Evolutionary conservation across 2,113 vertebrate genomes (phyloP), one percentile per base, ranked within the genome.

Genomic region (Vulpes vulpes): DNA sequence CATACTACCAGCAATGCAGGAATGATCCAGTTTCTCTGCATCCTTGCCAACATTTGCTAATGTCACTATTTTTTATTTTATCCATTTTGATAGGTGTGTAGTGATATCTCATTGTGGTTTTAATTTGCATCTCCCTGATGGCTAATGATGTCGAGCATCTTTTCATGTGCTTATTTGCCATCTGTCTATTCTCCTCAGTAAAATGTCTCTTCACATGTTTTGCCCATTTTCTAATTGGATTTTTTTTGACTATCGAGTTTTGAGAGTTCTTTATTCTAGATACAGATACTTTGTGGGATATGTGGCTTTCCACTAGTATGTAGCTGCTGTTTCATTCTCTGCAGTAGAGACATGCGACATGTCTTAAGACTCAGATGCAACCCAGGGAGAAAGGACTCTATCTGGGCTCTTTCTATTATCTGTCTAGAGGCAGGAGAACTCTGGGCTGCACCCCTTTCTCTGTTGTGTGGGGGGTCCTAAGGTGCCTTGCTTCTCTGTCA

Each of bases 91-190:
- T 92, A 82, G 83, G 57, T 86, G 73, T 49, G 38, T 16, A 10
- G 92, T 11, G 73, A 25, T 62, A 55, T 57, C 73, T 81, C 51
- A 15, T 60, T 57, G 85, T 25, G 55, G 55, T 38, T 96, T 90
- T 78, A 80, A 27, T 67, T 80, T 81, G 93, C 73, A 64, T 19
- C 35, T 90, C 93, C 80, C 89, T 62, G 49, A 85, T 43, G 90
- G 85, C 80, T 69, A 69, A 91, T 69, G 73, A 69, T 38, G 30
- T 23, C 16, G 57, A 78, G 3, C n/a, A 62, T 81, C 80, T 87
- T 86, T 76, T 22, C 89, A 4, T 30, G 22, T 49, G 93, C 81
- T 86, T 89, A 60, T 25, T 19, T 69, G 17, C 85, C 93, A 82
- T 90, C 95, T 95, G 71, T 27, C 59, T n/a, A 35, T 22, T 12